phyloP scores from a whole-genome alignment of 2,888 invertebrate genomes.

The Amphimallon solstitiale region DNA sequence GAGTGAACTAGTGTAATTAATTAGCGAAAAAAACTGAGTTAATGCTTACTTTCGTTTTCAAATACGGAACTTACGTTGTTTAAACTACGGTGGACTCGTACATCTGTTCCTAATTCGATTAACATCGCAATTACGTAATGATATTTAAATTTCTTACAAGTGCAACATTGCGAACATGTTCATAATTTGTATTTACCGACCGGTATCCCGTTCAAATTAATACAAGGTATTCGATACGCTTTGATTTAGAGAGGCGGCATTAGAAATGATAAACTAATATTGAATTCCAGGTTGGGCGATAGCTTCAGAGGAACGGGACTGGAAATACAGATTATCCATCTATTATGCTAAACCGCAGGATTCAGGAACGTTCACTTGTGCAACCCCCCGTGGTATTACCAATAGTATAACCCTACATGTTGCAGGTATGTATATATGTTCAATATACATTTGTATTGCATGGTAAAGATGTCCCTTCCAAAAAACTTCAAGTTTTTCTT shows the following conservation, averaged over 20 bases:
- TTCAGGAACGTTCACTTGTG: conserved; percentile 86
- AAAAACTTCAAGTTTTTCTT: too few relatives aligned
- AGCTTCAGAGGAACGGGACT: conserved; percentile 78
- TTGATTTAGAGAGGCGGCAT: conserved; percentile 7
- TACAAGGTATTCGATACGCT: conserved; percentile 4
- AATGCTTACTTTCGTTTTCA: too few relatives aligned
- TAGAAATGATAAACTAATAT: conserved; percentile 29
- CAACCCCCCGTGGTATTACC: conserved; percentile 82
- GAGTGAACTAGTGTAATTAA: too few relatives aligned
- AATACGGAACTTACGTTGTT: too few relatives aligned
- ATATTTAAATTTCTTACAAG: too few relatives aligned
- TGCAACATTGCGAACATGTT: not conserved
- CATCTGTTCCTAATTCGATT: too few relatives aligned
- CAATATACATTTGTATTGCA: conserved; percentile 20
- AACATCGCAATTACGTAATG: too few relatives aligned
- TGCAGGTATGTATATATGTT: conserved; percentile 83
- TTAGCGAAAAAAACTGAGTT: too few relatives aligned
- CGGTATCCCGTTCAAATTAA: not conserved
- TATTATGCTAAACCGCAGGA: conserved; percentile 85
- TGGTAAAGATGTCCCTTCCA: too few relatives aligned
- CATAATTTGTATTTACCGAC: conserved; percentile 2
- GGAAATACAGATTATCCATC: conserved; percentile 83
- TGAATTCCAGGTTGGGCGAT: conserved; percentile 74
- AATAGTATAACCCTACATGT: conserved; percentile 79
- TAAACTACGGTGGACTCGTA: too few relatives aligned